These are phyloP conservation scores for Falco concolor DNA, from an alignment of 2,797 vertebrate genomes.

Conservation along the genomic window DNA sequence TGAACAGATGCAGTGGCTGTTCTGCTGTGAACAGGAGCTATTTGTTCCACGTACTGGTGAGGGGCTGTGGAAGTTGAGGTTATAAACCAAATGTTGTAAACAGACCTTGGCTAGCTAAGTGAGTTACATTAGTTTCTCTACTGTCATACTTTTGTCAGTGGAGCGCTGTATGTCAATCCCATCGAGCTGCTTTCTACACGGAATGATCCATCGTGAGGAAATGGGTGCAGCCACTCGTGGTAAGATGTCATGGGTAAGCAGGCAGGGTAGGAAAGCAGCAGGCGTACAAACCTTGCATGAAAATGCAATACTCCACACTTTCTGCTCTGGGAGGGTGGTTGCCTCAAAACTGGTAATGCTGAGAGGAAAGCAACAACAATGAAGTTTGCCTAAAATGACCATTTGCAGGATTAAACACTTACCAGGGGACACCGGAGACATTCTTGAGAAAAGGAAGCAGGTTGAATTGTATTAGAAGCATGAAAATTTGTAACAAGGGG, in stretches of 20 bases:
- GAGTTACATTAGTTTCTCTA: neutral
- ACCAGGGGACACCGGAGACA: neutral
- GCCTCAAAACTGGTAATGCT: neutral
- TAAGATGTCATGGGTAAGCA: accelerated
- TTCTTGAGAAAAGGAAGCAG: neutral
- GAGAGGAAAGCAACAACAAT: neutral
- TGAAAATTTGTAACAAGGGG: neutral
- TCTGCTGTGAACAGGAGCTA: neutral
- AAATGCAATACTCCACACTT: neutral
- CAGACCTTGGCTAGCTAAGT: neutral
- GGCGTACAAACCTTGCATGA: accelerated
- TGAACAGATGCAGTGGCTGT: neutral
- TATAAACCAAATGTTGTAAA: neutral
- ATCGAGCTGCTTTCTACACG: neutral
- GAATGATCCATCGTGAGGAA: neutral
- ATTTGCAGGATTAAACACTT: neutral
- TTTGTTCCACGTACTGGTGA: neutral
- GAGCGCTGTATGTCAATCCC: neutral
- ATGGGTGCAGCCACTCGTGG: accelerated
- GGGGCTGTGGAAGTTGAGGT: neutral
- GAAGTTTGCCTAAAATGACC: neutral
- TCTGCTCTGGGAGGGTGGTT: neutral
- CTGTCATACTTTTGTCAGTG: neutral
- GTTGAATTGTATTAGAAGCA: neutral
- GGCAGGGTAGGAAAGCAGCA: neutral